Evolutionary conservation across 2,797 vertebrate genomes (phyloP).

Genomic region (Odontamblyopus lacepedii): DNA sequence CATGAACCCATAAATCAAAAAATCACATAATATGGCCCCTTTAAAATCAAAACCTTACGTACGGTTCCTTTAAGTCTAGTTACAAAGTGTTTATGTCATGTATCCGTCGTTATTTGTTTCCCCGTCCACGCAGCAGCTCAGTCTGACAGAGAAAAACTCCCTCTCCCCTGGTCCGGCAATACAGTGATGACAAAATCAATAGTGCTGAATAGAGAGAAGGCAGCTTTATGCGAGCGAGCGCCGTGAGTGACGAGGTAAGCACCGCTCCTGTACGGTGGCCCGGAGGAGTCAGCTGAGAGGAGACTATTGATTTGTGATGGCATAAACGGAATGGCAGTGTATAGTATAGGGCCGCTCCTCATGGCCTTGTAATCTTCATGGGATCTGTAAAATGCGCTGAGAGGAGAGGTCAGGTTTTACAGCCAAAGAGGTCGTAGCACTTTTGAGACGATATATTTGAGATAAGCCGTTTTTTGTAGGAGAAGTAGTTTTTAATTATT

Average conservation of each 20-base stretch:
- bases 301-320: constrained; percentile 42
- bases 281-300: constrained; percentile 28
- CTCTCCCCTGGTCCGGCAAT: constrained; percentile 34
- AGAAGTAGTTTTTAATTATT: neutral
- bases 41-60: too few relatives aligned
- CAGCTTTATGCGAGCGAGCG: constrained; percentile 30
- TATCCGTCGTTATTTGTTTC: neutral
- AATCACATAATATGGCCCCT: too few relatives aligned
- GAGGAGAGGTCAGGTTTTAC: neutral
- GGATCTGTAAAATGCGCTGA: neutral
- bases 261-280: constrained; percentile 39
- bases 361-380: constrained; percentile 10
- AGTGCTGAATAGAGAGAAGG: constrained; percentile 37
- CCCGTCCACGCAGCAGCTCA: constrained; percentile 20
- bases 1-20: too few relatives aligned
- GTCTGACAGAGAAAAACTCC: constrained; percentile 42
- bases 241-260: constrained; percentile 38
- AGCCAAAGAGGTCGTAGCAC: neutral
- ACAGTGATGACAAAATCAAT: constrained; percentile 54
- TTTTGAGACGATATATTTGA: neutral
- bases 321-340: constrained; percentile 16
- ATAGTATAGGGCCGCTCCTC: constrained; percentile 6
- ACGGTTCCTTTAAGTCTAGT: neutral
- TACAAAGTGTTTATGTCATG: neutral
- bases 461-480: neutral